Evolutionary conservation across 2,113 vertebrate species (phyloP).

Genomic region (Semicossyphus pulcher): DNA sequence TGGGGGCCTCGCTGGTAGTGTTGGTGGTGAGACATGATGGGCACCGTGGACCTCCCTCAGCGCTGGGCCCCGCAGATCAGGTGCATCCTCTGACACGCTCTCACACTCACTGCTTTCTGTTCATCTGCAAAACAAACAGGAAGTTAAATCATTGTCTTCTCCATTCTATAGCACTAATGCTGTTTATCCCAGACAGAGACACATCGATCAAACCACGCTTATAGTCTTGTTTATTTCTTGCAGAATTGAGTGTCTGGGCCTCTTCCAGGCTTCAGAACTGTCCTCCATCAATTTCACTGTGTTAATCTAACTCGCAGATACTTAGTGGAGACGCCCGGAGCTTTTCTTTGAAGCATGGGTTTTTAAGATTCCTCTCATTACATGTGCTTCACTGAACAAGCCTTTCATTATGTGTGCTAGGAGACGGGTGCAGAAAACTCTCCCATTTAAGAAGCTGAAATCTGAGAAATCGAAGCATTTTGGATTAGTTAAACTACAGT

Average conservation of each 20-base stretch:
- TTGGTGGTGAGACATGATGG: conserved; percentile 81
- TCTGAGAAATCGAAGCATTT: no score
- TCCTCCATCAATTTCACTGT: conserved; percentile 22
- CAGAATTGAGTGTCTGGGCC: conserved; percentile 1
- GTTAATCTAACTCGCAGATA: conserved; percentile 34
- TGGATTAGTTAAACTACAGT: no score
- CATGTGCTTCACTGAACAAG: conserved; percentile 32
- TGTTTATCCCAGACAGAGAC: neutral
- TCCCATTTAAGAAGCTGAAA: neutral
- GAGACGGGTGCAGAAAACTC: neutral
- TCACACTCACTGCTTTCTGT: conserved; percentile 50
- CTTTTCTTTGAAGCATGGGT: conserved; percentile 48
- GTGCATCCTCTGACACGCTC: conserved; percentile 69
- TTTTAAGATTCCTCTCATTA: conserved; percentile 44
- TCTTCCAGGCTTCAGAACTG: conserved; percentile 2
- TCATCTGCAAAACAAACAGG: conserved; percentile 71
- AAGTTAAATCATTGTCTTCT: conserved; percentile 15
- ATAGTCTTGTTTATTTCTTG: neutral
- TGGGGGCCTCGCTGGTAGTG: conserved; percentile 75
- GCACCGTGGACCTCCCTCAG: conserved; percentile 73
- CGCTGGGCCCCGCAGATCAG: conserved; percentile 48
- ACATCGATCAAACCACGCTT: conserved; percentile 11
- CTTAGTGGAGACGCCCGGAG: conserved; percentile 10
- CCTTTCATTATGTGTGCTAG: conserved; percentile 52
- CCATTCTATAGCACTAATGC: neutral